These are phyloP conservation scores for Hydropsyche tenuis DNA, from an alignment of 1,140 invertebrate species.

Conservation along the genomic window DNA sequence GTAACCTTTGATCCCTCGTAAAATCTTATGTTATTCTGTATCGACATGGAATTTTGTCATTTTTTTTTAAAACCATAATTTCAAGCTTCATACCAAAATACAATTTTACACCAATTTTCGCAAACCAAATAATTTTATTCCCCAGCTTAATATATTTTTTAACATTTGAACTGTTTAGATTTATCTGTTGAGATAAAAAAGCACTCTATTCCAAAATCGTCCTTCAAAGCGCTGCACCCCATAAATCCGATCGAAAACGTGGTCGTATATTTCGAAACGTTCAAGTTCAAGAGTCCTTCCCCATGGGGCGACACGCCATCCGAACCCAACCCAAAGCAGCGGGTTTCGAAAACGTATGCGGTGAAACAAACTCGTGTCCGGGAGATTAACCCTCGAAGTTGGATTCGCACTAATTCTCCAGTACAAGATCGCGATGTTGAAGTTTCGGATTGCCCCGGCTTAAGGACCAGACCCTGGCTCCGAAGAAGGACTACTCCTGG, in stretches of 20 bases:
- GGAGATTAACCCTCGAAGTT: conserved; percentile 45
- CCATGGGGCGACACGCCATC: background rate
- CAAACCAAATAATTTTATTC: too few relatives aligned
- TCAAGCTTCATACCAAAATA: too few relatives aligned
- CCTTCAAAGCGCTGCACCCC: background rate
- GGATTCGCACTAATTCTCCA: conserved; percentile 41
- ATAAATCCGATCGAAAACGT: background rate
- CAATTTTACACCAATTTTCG: too few relatives aligned
- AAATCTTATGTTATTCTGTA: too few relatives aligned
- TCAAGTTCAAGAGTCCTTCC: background rate
- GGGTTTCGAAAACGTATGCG: background rate
- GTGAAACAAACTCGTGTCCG: conserved; percentile 22
- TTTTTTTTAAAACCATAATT: too few relatives aligned
- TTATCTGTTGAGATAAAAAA: too few relatives aligned
- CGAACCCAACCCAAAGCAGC: background rate
- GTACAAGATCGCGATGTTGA: conserved; percentile 45
- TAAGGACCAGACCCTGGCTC: conserved; percentile 14
- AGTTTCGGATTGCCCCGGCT: conserved; percentile 44
- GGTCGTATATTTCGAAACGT: background rate
- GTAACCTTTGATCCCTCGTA: too few relatives aligned
- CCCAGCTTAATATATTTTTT: too few relatives aligned
- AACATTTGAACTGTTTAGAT: too few relatives aligned
- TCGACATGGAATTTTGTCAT: too few relatives aligned
- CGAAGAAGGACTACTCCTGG: too few relatives aligned
- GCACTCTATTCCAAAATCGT: too few relatives aligned